Conservation (phyloP, 2,888 invertebrate genomes). For the Pandemis cinnamomeana region DNA sequence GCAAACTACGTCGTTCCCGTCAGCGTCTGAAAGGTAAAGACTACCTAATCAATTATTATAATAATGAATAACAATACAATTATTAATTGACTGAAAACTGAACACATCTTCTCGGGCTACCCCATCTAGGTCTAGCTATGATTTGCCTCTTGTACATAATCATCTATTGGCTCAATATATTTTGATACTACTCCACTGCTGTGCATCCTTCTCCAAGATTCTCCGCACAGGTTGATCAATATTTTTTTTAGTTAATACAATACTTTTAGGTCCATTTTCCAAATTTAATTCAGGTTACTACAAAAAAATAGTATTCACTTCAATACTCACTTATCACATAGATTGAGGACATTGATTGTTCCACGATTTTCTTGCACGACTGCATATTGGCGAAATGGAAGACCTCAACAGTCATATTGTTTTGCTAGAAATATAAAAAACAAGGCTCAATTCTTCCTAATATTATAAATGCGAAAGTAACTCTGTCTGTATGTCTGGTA, state of each 20-base stretch:
- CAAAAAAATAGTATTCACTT: too few relatives aligned
- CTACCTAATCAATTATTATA: slow-evolving; percentile 5
- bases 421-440: slow-evolving; percentile 47
- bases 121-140: background rate
- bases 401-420: slow-evolving; percentile 54
- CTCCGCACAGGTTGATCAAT: too few relatives aligned
- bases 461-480: too few relatives aligned
- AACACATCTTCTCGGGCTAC: background rate
- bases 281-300: too few relatives aligned
- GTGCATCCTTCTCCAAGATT: too few relatives aligned
- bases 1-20: slow-evolving; percentile 58
- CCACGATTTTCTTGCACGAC: slow-evolving; percentile 58
- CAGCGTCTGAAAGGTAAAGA: slow-evolving; percentile 26
- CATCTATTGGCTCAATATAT: too few relatives aligned
- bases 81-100: background rate
- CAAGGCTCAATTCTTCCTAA: background rate
- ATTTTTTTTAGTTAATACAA: too few relatives aligned
- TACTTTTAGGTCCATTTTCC: too few relatives aligned
- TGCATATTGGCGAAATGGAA: slow-evolving; percentile 58
- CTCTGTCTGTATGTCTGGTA: too few relatives aligned
- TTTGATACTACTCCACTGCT: too few relatives aligned
- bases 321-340: slow-evolving; percentile 55
- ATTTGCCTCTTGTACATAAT: background rate
- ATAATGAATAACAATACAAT: background rate
- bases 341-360: slow-evolving; percentile 48